Evolutionary conservation across 2,113 vertebrate species (phyloP).

Genomic region (Eudyptes chrysolophus): DNA sequence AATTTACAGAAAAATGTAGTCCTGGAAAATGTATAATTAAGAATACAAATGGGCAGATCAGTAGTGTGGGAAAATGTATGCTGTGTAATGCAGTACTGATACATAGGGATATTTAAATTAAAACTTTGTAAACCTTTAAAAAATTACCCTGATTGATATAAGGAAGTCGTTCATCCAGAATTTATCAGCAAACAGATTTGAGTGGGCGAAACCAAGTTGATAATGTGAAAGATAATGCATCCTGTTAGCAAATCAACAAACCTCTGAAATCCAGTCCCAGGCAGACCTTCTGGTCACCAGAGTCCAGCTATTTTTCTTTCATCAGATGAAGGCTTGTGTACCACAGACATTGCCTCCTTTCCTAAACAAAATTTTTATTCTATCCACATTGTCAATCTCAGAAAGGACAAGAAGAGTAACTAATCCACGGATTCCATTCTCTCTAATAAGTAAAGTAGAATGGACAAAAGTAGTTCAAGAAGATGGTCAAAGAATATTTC

Average conservation of each 20-base stretch:
- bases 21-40: slow-evolving; percentile 17
- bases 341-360: background rate
- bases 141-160: background rate
- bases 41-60: background rate
- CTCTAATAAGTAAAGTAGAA: background rate
- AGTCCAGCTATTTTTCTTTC: background rate
- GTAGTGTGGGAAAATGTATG: background rate
- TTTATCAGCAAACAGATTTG: background rate
- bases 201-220: background rate
- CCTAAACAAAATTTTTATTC: background rate
- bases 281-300: background rate
- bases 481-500: background rate
- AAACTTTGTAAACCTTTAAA: background rate
- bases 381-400: background rate
- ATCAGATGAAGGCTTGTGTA: background rate
- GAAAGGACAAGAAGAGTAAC: background rate
- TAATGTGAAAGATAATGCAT: background rate
- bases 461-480: background rate
- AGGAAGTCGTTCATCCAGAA: background rate
- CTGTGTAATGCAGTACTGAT: background rate
- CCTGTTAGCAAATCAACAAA: background rate
- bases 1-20: background rate
- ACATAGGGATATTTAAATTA: background rate
- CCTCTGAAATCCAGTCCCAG: background rate
- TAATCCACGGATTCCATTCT: background rate